Evolutionary conservation across 2,888 invertebrate species (phyloP).

Genomic region (Stenodema calcarata): DNA sequence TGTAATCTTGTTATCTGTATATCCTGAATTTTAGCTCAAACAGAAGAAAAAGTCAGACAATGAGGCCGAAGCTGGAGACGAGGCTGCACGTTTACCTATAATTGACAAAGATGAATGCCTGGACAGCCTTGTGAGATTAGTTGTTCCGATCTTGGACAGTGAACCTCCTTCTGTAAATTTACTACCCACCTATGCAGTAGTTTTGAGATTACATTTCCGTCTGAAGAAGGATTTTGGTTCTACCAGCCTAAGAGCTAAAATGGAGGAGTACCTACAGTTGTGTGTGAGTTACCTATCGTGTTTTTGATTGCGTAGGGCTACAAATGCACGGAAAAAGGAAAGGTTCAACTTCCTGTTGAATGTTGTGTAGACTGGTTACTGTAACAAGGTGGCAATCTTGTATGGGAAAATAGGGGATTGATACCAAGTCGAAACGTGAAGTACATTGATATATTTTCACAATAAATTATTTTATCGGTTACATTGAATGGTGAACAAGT

Average conservation of each 20-base stretch:
- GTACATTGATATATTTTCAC: no score
- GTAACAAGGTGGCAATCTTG: no score
- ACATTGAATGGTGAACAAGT: no score
- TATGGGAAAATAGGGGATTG: no score
- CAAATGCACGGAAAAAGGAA: no score
- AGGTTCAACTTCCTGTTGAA: no score
- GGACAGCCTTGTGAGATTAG: constrained; percentile 3
- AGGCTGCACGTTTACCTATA: background rate
- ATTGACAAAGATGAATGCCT: constrained; percentile 38
- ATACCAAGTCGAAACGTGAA: no score
- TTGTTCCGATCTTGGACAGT: constrained; percentile 23
- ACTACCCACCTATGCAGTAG: constrained; percentile 31
- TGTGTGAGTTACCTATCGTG: background rate
- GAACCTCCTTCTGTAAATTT: constrained; percentile 41
- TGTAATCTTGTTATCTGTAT: no score
- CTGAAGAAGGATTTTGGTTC: background rate
- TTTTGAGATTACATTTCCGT: constrained; percentile 28
- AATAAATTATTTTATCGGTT: no score
- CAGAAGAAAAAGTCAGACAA: constrained; percentile 4
- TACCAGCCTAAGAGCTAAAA: background rate
- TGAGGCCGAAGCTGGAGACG: background rate
- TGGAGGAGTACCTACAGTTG: constrained; percentile 17
- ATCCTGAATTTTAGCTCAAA: background rate
- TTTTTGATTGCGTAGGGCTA: no score
- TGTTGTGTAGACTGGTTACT: no score